A percentile compares a stretch with the other conserved stretches of the same genome.
phyloP scores from a whole-genome alignment of 2,888 invertebrate species.

The Nemurella pictetii region DNA sequence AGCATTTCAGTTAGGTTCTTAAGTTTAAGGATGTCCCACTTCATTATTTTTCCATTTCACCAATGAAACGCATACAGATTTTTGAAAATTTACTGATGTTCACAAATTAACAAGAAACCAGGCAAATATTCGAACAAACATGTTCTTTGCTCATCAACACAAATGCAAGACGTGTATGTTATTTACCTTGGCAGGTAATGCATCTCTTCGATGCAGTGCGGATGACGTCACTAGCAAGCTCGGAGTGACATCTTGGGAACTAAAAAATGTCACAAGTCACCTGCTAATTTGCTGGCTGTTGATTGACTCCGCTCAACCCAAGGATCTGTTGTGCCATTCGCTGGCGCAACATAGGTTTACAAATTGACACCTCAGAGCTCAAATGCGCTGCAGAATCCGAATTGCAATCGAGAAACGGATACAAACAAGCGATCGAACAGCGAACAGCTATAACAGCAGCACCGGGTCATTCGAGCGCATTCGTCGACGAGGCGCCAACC shows the following conservation, averaged over 20 bases:
- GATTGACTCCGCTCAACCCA: neutral
- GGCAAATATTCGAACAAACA: neutral
- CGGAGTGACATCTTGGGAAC: neutral
- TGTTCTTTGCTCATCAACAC: neutral
- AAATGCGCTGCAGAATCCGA: neutral
- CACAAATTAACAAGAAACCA: neutral
- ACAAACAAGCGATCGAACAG: neutral
- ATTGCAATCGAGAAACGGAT: neutral
- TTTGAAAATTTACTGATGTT: neutral
- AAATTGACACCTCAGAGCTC: neutral
- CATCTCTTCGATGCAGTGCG: neutral
- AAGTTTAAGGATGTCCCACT: neutral
- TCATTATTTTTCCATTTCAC: neutral
- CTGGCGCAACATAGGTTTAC: no score
- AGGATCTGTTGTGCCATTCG: neutral
- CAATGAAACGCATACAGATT: neutral
- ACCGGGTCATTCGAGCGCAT: neutral
- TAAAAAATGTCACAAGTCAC: neutral
- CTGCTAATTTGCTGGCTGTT: neutral
- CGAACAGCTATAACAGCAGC: neutral
- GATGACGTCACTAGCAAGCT: neutral
- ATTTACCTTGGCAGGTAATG: neutral
- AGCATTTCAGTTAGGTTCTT: neutral
- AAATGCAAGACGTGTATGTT: neutral
- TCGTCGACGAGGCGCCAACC: neutral